Percentiles rank a stretch among this genome's conserved stretches.
phyloP scores from a whole-genome alignment of 2,797 vertebrate species.

The Natrix natrix region DNA sequence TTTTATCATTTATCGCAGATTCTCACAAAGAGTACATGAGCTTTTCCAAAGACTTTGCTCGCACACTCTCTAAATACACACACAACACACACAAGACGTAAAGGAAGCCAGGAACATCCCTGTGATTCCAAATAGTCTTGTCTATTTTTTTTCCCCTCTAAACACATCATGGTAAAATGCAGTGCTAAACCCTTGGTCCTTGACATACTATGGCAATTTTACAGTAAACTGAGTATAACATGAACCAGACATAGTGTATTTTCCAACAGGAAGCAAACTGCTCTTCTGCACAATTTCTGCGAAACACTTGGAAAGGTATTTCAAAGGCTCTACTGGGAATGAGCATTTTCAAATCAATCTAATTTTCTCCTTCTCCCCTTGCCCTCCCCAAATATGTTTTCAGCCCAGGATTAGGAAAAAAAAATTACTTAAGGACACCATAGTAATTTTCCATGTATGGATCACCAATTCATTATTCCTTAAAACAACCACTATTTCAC shows the following conservation, averaged over 20 bases:
- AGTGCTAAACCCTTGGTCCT: constrained; percentile 30
- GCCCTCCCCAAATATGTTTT: constrained; percentile 19
- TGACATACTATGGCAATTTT: constrained; percentile 43
- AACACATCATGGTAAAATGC: constrained; percentile 30
- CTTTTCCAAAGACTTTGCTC: not conserved
- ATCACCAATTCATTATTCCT: constrained; percentile 29
- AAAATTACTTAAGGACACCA: constrained; percentile 31
- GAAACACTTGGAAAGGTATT: constrained; percentile 68
- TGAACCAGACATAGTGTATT: constrained; percentile 60
- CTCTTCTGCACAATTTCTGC: constrained; percentile 70
- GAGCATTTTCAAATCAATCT: constrained; percentile 40
- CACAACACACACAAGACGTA: not conserved
- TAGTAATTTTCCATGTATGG: constrained; percentile 14
- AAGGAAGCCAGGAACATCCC: not conserved
- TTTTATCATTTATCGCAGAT: constrained; percentile 1
- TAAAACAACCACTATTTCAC: constrained; percentile 39
- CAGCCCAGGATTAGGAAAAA: not conserved
- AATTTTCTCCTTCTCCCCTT: not conserved
- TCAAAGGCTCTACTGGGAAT: constrained; percentile 49
- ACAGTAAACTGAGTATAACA: constrained; percentile 48
- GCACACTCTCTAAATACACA: not conserved
- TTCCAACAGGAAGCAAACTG: constrained; percentile 67
- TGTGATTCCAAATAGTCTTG: not conserved
- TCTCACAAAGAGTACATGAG: not conserved
- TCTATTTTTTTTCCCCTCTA: constrained; percentile 3